Conservation (phyloP, 2,888 invertebrate genomes). For the Dinocampus coccinellae region DNA sequence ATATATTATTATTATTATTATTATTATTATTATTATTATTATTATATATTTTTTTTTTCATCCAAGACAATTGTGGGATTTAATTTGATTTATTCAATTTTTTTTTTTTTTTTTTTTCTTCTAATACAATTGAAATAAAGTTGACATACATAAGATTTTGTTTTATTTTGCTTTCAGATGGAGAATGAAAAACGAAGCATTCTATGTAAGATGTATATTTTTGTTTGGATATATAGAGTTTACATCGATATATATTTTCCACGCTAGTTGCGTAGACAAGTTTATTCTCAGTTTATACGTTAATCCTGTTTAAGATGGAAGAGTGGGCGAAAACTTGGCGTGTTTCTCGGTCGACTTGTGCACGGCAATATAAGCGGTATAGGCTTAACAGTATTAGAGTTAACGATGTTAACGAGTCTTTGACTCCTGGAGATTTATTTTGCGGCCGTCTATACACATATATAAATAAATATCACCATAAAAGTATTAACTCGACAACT, state of each 20-base stretch:
- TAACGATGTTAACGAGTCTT: slow-evolving; percentile 60
- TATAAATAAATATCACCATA: slow-evolving; percentile 1
- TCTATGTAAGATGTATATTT: not conserved
- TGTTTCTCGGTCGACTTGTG: slow-evolving; percentile 57
- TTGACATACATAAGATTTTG: not conserved
- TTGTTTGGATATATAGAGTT: not conserved
- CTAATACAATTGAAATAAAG: too few species aligned
- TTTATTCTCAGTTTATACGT: slow-evolving; percentile 59
- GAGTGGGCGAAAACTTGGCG: slow-evolving; percentile 59
- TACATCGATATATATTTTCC: slow-evolving; percentile 14
- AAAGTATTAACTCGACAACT: not conserved
- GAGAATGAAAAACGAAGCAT: not conserved
- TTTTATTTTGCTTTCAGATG: not conserved
- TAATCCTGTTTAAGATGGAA: slow-evolving; percentile 61
- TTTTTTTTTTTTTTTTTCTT: too few species aligned
- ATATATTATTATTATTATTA: too few species aligned
- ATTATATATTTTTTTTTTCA: not conserved
- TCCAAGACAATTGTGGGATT: slow-evolving; percentile 22
- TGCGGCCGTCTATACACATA: slow-evolving; percentile 7
- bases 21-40: not conserved
- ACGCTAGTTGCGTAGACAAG: slow-evolving; percentile 43
- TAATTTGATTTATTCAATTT: not conserved
- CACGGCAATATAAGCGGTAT: slow-evolving; percentile 42
- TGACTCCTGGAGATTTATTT: slow-evolving; percentile 49
- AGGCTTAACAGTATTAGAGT: slow-evolving; percentile 57